Evolutionary conservation across 2,888 invertebrate species (phyloP).

Genomic region (Cephonodes hylas): DNA sequence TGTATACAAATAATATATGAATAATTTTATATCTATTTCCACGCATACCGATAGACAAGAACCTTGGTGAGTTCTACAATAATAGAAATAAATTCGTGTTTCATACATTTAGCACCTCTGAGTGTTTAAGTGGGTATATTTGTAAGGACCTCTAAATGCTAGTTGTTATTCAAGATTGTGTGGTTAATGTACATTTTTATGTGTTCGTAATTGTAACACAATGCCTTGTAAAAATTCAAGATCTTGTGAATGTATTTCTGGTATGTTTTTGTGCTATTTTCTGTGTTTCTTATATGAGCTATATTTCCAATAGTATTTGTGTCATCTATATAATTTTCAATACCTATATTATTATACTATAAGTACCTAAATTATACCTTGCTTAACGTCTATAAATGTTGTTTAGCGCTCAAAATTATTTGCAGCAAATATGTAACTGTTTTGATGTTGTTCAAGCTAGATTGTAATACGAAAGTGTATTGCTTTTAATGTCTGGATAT

Average conservation of each 20-base stretch:
- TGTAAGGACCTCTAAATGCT: neutral
- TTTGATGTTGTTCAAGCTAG: too few relatives aligned
- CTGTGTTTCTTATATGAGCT: neutral
- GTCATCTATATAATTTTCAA: neutral
- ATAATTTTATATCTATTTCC: slow-evolving; percentile 57
- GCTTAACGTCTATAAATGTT: neutral
- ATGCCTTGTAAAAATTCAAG: neutral
- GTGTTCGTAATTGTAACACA: neutral
- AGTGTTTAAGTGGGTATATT: neutral
- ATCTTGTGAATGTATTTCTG: neutral
- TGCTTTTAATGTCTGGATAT: neutral
- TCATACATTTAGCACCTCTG: slow-evolving; percentile 12
- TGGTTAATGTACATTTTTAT: neutral
- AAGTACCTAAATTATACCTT: too few relatives aligned
- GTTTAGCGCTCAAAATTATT: neutral
- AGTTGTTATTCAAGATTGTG: neutral
- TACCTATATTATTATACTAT: too few relatives aligned
- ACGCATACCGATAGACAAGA: slow-evolving; percentile 76
- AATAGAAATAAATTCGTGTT: slow-evolving; percentile 11
- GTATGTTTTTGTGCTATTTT: neutral
- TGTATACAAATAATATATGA: slow-evolving; percentile 19
- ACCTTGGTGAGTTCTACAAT: slow-evolving; percentile 69
- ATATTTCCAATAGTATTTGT: neutral
- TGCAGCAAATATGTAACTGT: too few relatives aligned
- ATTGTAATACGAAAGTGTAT: neutral